Evolutionary conservation across 2,797 vertebrate genomes (phyloP), one percentile per base, ranked within the genome.

Genomic region (Anabas testudineus): DNA sequence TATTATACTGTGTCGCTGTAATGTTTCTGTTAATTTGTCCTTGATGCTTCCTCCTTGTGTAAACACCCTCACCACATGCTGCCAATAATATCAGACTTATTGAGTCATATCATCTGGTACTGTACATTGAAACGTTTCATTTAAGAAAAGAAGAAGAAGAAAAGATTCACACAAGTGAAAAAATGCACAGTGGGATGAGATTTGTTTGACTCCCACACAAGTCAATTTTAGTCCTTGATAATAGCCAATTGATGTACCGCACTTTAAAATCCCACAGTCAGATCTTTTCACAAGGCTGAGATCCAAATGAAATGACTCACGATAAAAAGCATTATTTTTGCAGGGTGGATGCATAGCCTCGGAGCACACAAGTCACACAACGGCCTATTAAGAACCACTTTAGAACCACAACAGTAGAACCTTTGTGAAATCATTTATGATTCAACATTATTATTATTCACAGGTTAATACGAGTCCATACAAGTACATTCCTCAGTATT

Each of bases 401-500:
- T 56, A 85, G 69, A 77, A 88, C 78, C 82, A 91, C 87, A 28
- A 83, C 78, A 78, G 71, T 36, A 87, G 72, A 85, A 79, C 72
- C 77, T 81, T 53, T 43, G 73, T 63, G 63, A 87, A 87, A 74
- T 81, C 74, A 39, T 58, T 78, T 7, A 67, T 19, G 49, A 69
- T 58, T 59, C n/a, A 46, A 72, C 49, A 49, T 57, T 65, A 39
- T 43, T 43, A 32, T 70, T 89, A 88, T 87, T 83, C 87, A 92
- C 85, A 84, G 73, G 76, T 89, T 81, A 84, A 87, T 85, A 88
- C 82, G 79, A 85, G 82, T 91, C 88, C 89, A 92, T 87, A 86
- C 86, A 70, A 75, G 68, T 94, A 94, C 93, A 93, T 93, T 93
- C 92, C 77, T 89, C 86, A 28, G 83, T 72, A 88, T 83, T 52